Evolutionary conservation across 2,797 vertebrate species (phyloP).

Genomic region (Rallus crepitans): DNA sequence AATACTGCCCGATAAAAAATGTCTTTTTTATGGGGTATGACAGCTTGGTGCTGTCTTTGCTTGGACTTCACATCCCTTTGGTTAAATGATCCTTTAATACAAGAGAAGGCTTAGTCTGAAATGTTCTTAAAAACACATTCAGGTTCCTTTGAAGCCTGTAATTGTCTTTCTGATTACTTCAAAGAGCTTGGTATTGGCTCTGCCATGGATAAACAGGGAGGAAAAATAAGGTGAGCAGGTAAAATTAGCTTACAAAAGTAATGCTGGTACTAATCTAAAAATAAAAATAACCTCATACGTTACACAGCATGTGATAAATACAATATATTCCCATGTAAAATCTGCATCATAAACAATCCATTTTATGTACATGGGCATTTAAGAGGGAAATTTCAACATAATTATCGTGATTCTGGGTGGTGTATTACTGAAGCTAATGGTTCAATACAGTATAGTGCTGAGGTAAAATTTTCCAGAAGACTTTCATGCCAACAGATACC

Average conservation of each 20-base stretch:
- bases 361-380: background rate
- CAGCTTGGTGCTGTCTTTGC: background rate
- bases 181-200: background rate
- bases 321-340: background rate
- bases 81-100: background rate
- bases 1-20: background rate
- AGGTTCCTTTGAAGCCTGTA: constrained; percentile 6
- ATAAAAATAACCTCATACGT: background rate
- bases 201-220: background rate
- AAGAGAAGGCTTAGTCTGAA: background rate
- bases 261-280: background rate
- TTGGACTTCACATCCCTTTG: background rate
- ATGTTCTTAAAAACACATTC: background rate
- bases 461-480: background rate
- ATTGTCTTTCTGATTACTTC: background rate
- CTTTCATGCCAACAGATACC: background rate
- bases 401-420: background rate
- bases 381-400: background rate
- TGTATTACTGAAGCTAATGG: background rate
- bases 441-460: background rate
- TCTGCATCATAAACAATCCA: background rate
- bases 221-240: background rate
- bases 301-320: background rate
- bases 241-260: background rate
- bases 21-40: background rate